phyloP scores from a whole-genome alignment of 2,113 vertebrate genomes.

The Lagopus muta region DNA sequence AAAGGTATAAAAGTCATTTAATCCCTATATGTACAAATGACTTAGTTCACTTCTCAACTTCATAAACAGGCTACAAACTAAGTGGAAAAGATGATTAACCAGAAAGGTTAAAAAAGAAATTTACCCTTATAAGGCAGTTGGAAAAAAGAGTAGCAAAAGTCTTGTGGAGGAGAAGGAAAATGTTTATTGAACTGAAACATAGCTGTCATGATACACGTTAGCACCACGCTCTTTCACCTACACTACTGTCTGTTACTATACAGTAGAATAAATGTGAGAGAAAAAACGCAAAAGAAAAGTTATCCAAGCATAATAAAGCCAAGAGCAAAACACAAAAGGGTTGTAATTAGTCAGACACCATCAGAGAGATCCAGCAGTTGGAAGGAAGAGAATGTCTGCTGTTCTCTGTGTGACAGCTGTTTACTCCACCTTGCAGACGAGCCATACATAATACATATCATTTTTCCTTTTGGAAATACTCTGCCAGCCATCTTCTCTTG shows the following conservation, averaged over 20 bases:
- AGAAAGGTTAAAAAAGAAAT: background rate
- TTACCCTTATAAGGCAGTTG: background rate
- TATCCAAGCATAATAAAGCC: background rate
- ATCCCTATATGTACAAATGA: background rate
- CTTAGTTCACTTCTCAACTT: background rate
- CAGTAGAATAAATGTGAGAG: background rate
- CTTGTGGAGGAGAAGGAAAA: background rate
- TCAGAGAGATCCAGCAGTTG: background rate
- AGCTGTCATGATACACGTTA: background rate
- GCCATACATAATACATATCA: background rate
- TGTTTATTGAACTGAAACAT: background rate
- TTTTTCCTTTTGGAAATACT: slow-evolving; percentile 49
- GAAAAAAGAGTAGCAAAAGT: background rate
- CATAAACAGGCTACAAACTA: background rate
- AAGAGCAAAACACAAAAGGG: background rate
- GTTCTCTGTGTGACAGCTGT: background rate
- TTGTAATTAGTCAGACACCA: background rate
- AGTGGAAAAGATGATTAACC: background rate
- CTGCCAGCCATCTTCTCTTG: slow-evolving; percentile 10
- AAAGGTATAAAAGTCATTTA: background rate
- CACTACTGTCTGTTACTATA: background rate
- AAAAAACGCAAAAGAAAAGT: background rate
- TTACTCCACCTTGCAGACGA: background rate
- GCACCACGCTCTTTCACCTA: background rate
- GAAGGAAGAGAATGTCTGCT: background rate